A percentile compares a stretch with the other conserved stretches of the same genome.
Evolutionary conservation across 2,888 invertebrate genomes (phyloP).

Genomic region (Corythucha ciliata): DNA sequence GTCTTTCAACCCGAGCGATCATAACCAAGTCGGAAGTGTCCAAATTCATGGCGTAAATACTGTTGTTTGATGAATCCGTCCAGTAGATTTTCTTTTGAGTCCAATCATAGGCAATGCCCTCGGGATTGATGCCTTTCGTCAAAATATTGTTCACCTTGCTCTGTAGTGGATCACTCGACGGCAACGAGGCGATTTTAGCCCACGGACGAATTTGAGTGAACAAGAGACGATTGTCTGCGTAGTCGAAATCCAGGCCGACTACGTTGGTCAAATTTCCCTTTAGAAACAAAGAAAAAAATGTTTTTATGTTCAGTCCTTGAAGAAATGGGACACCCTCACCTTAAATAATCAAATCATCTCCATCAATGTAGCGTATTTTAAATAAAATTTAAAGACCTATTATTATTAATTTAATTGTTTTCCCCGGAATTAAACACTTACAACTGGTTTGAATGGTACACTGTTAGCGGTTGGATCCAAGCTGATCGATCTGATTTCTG

Average conservation of each 20-base stretch:
- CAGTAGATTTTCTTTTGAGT: conserved; percentile 94
- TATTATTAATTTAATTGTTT: background rate
- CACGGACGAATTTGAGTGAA: conserved; percentile 91
- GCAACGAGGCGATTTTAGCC: conserved; percentile 76
- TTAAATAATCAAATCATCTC: background rate
- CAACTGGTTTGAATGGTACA: conserved; percentile 73
- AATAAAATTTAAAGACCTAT: background rate
- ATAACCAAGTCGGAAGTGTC: conserved; percentile 80
- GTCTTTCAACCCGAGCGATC: conserved; percentile 87
- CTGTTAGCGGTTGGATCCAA: conserved; percentile 72
- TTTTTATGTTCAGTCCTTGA: background rate
- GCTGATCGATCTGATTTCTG: conserved; percentile 84
- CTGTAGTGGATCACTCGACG: conserved; percentile 57
- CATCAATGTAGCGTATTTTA: background rate
- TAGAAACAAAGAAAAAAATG: conserved; percentile 20
- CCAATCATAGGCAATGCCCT: conserved; percentile 95
- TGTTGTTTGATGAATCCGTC: conserved; percentile 91
- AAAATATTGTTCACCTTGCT: conserved; percentile 58
- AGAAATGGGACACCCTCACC: background rate
- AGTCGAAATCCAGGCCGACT: conserved; percentile 93
- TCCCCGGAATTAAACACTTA: conserved; percentile 32
- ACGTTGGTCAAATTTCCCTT: conserved; percentile 76
- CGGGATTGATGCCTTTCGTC: conserved; percentile 75
- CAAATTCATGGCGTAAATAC: conserved; percentile 88
- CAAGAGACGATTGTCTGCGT: conserved; percentile 71